Evolutionary conservation across 2,113 vertebrate genomes (phyloP).

Genomic region (Apeltes quadracus): DNA sequence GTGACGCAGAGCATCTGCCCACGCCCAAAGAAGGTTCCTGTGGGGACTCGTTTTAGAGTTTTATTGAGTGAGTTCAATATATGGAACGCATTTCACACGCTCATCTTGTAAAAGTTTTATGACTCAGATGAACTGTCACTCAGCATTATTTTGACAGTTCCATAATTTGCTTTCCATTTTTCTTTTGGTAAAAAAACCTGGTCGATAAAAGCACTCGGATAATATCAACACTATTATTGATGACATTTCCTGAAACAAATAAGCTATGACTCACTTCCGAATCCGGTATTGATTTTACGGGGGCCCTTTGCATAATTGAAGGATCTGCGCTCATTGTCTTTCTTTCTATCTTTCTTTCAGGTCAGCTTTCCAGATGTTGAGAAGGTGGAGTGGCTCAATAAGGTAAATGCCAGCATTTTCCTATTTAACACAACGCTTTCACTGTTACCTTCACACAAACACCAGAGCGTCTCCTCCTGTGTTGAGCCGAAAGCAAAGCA

Average conservation of each 20-base stretch:
- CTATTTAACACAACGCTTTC: neutral
- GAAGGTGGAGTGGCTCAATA: slow-evolving; percentile 94
- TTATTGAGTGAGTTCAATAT: neutral
- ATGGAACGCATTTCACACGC: neutral
- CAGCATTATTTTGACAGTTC: neutral
- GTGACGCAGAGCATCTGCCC: slow-evolving; percentile 28
- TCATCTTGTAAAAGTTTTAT: neutral
- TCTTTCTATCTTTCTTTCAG: slow-evolving; percentile 70
- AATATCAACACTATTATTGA: neutral
- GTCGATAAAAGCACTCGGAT: neutral
- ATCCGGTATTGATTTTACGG: slow-evolving; percentile 26
- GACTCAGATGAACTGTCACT: neutral
- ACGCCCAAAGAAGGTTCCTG: slow-evolving; percentile 58
- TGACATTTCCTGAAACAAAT: slow-evolving; percentile 18
- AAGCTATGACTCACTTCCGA: slow-evolving; percentile 13
- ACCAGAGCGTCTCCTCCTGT: neutral
- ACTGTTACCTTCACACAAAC: neutral
- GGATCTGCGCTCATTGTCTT: neutral
- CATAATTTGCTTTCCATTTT: neutral
- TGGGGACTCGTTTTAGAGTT: slow-evolving; percentile 26
- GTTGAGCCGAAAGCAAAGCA: slow-evolving; percentile 18
- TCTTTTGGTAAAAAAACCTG: neutral
- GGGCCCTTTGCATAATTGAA: slow-evolving; percentile 5
- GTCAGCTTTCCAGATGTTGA: slow-evolving; percentile 93
- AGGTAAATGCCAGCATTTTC: slow-evolving; percentile 78